Base-by-base conservation (phyloP, 2,888 invertebrate species). In the Diplazon laetatorius region DNA sequence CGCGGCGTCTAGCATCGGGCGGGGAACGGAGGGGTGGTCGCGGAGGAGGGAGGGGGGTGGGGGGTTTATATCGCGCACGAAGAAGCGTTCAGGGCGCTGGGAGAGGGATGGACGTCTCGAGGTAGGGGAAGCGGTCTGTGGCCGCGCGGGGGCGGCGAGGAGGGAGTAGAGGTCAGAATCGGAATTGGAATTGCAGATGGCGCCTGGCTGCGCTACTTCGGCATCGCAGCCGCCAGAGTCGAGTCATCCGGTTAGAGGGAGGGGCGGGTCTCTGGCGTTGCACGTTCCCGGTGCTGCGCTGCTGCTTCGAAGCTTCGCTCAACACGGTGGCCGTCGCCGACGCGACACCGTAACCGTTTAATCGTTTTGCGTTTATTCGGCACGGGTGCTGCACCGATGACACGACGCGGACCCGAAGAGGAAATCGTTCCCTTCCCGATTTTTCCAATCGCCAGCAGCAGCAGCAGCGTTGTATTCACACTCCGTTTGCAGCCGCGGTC, bases 131-230 rank as follows among this genome's bases (percentile, higher is more conserved):
- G 81, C 55, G 76, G 76, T 77, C 50, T 37, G 55, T 52, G 78
- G 70, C 37, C 52, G 66, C 60, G 80, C 70, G 74, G 83, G 80
- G 78, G 77, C 80, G 80, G 77, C 66, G 76, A 82, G 80, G 75
- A 80, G 78, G 76, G 68, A 73, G 70, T 75, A 85, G 85, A 84
- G 83, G 83, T 80, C 84, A 84, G 82, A 83, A 83, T 83, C 82
- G 80, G 80, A 82, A 85, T 85, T 83, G 85, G 85, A 87, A 87
- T 87, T 87, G 86, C 88, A 88, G 88, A 88, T 88, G 88, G 88
- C 88, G 88, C 87, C 82, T 80, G 80, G 76, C 82, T 86, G 85
- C 87, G 85, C 82, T 83, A 84, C 86, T 78, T 83, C 80, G 80
- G 77, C 80, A 82, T 80, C 80, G 78, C 70, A 44, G 80, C 83